These are phyloP conservation scores for Alentia gelatinosa DNA, from an alignment of 2,888 invertebrate genomes.

Conservation along the genomic window DNA sequence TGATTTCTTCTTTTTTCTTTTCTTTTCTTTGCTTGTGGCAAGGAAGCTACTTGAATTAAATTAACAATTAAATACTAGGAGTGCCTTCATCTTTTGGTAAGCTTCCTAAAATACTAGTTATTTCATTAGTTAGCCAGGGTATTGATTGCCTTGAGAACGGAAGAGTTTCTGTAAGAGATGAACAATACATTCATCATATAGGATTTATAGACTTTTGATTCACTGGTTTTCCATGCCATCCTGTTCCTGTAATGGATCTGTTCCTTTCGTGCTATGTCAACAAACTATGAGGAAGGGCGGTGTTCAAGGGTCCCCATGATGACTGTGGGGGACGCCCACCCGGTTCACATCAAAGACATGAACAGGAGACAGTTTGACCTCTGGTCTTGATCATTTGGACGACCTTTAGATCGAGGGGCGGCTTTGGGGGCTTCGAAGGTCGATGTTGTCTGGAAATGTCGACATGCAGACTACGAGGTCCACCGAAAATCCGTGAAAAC, in stretches of 20 bases:
- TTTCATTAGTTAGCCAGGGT: no score
- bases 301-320: not conserved
- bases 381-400: not conserved
- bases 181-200: no score
- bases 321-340: not conserved
- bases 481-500: no score
- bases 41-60: no score
- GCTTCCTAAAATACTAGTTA: no score
- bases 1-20: not conserved
- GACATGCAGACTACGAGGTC: no score
- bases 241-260: not conserved
- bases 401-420: conserved; percentile 4
- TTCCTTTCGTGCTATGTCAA: not conserved
- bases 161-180: no score
- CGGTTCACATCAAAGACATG: not conserved
- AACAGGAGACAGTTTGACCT: not conserved
- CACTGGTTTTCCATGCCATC: no score
- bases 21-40: no score
- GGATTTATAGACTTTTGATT: no score
- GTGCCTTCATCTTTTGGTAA: no score
- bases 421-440: not conserved
- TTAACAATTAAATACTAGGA: not conserved
- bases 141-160: no score
- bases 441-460: not conserved
- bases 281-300: not conserved